A percentile compares a stretch with the other conserved stretches of the same genome.
These are phyloP conservation scores for Dorcus hopei DNA, from an alignment of 2,888 invertebrate species.

Conservation along the genomic window DNA sequence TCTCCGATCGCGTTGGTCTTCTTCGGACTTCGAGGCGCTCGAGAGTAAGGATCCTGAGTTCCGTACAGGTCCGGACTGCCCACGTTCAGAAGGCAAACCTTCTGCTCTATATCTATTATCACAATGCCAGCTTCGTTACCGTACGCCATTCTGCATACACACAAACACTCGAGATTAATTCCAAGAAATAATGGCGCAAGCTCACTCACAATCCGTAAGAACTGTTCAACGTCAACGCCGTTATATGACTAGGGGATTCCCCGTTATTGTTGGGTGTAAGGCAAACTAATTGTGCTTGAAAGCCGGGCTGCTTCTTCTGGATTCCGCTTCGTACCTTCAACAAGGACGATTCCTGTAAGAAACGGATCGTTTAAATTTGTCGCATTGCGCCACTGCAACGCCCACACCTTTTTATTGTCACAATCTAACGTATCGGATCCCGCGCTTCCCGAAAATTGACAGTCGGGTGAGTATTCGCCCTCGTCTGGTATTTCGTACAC, in stretches of 20 bases:
- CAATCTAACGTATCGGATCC: constrained; percentile 48
- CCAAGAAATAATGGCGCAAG: background rate
- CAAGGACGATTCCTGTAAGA: constrained; percentile 36
- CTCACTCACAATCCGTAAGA: constrained; percentile 91
- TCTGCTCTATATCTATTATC: constrained; percentile 91
- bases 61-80: constrained; percentile 90
- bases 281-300: constrained; percentile 94
- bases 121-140: constrained; percentile 96
- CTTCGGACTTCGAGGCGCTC: constrained; percentile 76
- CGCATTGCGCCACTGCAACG: background rate
- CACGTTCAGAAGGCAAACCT: constrained; percentile 82
- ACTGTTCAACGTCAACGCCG: constrained; percentile 90
- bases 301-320: constrained; percentile 89
- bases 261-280: constrained; percentile 79
- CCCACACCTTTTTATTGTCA: constrained; percentile 52
- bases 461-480: constrained; percentile 75
- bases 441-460: constrained; percentile 59
- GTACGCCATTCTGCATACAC: constrained; percentile 83
- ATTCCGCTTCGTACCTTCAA: constrained; percentile 71
- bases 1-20: constrained; percentile 49
- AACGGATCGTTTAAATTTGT: background rate
- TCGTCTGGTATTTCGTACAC: constrained; percentile 80
- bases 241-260: constrained; percentile 79
- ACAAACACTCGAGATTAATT: background rate
- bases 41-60: constrained; percentile 80